Percentiles rank a stretch among this genome's conserved stretches.
phyloP scores from a whole-genome alignment of 2,888 invertebrate species.

The Idaea straminata region DNA sequence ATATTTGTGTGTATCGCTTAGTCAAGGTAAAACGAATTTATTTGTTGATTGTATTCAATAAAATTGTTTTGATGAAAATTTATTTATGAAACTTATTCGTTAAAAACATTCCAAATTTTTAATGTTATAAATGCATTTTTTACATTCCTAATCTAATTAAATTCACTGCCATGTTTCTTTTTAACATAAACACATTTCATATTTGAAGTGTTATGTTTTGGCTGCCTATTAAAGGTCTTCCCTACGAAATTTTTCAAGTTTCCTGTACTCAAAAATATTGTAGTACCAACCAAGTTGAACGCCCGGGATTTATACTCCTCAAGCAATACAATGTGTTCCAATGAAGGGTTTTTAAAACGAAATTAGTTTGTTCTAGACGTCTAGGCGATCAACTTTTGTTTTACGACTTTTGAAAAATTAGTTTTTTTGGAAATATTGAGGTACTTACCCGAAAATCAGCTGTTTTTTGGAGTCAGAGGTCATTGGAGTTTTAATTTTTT shows the following conservation, averaged over 20 bases:
- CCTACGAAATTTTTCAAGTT: too few relatives aligned
- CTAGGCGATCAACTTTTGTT: too few relatives aligned
- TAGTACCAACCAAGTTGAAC: neutral
- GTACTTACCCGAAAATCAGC: too few relatives aligned
- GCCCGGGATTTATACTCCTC: too few relatives aligned
- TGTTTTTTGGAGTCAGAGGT: too few relatives aligned
- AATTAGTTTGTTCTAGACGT: too few relatives aligned
- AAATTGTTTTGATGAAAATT: neutral
- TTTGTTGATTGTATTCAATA: neutral
- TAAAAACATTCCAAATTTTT: neutral
- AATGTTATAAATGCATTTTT: neutral
- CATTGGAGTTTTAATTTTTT: too few relatives aligned
- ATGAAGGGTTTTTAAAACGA: too few relatives aligned
- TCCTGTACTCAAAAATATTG: too few relatives aligned
- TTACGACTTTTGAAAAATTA: too few relatives aligned
- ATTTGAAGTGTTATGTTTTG: neutral
- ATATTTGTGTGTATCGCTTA: neutral
- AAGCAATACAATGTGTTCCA: too few relatives aligned
- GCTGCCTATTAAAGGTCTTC: neutral
- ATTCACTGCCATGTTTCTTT: neutral
- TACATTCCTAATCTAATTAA: neutral
- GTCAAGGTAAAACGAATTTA: neutral
- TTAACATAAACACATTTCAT: neutral
- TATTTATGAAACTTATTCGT: constrained; percentile 9
- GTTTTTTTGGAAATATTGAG: too few relatives aligned